phyloP scores from a whole-genome alignment of 2,888 invertebrate species.

The Fissipunctia ypsillon region DNA sequence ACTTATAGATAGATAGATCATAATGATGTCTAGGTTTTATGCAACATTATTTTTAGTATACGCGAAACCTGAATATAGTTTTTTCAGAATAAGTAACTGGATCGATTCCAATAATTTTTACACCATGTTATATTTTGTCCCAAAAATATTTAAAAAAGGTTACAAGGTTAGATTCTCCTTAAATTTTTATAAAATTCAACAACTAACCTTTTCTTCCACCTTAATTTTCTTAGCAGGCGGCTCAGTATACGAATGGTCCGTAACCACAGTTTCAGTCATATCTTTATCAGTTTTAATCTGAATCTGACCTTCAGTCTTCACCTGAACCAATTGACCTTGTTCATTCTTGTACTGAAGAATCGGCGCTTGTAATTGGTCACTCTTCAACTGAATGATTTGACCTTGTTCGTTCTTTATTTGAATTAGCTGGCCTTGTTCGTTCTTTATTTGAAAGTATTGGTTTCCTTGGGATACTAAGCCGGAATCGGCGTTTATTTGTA shows the following conservation, averaged over 20 bases:
- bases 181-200: not conserved
- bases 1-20: too few species aligned
- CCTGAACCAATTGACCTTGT: constrained; percentile 79
- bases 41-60: too few species aligned
- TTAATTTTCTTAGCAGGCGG: constrained; percentile 84
- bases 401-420: constrained; percentile 87
- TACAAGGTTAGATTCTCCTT: too few species aligned
- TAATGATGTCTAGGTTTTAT: too few species aligned
- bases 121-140: too few species aligned
- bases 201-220: constrained; percentile 81
- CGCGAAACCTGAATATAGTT: too few species aligned
- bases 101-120: too few species aligned
- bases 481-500: constrained; percentile 79
- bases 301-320: constrained; percentile 72
- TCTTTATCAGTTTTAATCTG: constrained; percentile 79
- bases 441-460: constrained; percentile 86
- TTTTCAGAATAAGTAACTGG: too few species aligned
- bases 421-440: constrained; percentile 86
- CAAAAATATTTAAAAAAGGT: too few species aligned
- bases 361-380: constrained; percentile 80
- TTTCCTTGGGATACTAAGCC: constrained; percentile 75
- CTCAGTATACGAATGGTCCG: constrained; percentile 85
- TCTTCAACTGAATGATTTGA: constrained; percentile 86
- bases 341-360: constrained; percentile 83
- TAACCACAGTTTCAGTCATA: constrained; percentile 75